Percentiles rank a stretch among this genome's conserved stretches.
phyloP scores from a whole-genome alignment of 2,888 invertebrate genomes.

The Omphaloscelis lunosa region DNA sequence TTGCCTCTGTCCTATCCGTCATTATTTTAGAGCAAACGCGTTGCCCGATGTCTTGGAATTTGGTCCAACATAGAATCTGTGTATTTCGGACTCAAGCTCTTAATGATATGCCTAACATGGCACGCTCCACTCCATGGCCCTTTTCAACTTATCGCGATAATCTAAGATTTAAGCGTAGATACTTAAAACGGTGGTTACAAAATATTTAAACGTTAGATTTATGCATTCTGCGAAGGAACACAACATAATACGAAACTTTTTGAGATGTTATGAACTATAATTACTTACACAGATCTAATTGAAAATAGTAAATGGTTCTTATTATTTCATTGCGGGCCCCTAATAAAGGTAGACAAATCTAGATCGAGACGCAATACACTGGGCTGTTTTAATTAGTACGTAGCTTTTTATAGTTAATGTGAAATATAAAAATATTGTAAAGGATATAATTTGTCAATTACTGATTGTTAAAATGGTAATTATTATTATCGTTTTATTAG shows the following conservation, averaged over 20 bases:
- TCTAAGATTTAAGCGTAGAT: constrained; percentile 55
- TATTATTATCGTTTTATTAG: constrained; percentile 33
- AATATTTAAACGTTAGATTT: constrained; percentile 59
- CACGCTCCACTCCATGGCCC: constrained; percentile 55
- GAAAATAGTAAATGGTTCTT: constrained; percentile 23
- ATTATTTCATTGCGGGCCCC: constrained; percentile 44
- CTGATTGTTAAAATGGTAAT: constrained; percentile 11
- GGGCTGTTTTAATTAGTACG: constrained; percentile 40
- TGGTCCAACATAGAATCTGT: constrained; percentile 43
- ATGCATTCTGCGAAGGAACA: constrained; percentile 33
- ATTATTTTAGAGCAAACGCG: constrained; percentile 25
- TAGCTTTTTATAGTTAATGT: constrained; percentile 34
- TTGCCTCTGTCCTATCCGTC: neutral
- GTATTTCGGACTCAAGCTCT: constrained; percentile 41
- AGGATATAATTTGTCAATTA: constrained; percentile 17
- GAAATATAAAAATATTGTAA: constrained; percentile 31
- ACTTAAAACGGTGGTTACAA: constrained; percentile 59
- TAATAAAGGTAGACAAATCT: constrained; percentile 47
- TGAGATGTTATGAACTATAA: constrained; percentile 22
- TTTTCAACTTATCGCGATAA: constrained; percentile 55
- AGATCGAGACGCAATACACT: constrained; percentile 37
- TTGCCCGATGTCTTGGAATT: constrained; percentile 40
- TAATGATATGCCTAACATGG: constrained; percentile 60
- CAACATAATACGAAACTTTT: constrained; percentile 34
- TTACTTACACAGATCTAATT: constrained; percentile 26